These are phyloP conservation scores for Azemiops feae DNA, from an alignment of 2,113 vertebrate genomes.

Conservation along the genomic window DNA sequence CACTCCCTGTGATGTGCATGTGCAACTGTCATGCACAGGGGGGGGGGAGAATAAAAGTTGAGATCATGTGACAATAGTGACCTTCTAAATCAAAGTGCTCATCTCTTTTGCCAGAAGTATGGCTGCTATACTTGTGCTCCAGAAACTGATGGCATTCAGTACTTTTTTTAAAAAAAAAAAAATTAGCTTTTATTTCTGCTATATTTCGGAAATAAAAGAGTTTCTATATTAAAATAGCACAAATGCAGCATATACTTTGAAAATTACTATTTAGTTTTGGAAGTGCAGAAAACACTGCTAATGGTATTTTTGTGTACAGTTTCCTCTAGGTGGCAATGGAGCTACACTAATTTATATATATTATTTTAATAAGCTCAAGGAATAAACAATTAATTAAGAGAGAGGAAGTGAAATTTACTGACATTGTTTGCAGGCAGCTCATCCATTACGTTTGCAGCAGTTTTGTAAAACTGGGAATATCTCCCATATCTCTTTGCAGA, in stretches of 20 bases:
- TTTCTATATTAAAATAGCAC: not conserved
- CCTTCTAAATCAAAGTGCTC: not conserved
- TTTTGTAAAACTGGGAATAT: not conserved
- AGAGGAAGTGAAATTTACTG: not conserved
- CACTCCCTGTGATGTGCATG: rapidly evolving
- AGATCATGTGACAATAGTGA: not conserved
- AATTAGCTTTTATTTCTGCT: not conserved
- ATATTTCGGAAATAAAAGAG: not conserved
- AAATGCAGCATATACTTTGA: not conserved
- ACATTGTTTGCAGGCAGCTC: not conserved
- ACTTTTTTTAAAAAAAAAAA: not conserved
- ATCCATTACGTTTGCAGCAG: not conserved
- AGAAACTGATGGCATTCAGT: not conserved
- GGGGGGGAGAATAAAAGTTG: too few species aligned
- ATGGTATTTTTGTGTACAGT: not conserved
- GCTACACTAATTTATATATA: not conserved
- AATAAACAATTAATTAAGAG: not conserved
- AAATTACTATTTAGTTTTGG: not conserved
- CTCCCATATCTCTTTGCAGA: not conserved
- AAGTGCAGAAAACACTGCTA: not conserved
- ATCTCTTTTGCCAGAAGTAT: not conserved
- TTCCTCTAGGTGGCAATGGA: constrained; percentile 15
- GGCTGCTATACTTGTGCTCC: not conserved
- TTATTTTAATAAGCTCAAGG: not conserved
- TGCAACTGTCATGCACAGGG: not conserved